phyloP scores from a whole-genome alignment of 2,113 vertebrate species.

The rabbit (Oryctolagus cuniculus) region DNA sequence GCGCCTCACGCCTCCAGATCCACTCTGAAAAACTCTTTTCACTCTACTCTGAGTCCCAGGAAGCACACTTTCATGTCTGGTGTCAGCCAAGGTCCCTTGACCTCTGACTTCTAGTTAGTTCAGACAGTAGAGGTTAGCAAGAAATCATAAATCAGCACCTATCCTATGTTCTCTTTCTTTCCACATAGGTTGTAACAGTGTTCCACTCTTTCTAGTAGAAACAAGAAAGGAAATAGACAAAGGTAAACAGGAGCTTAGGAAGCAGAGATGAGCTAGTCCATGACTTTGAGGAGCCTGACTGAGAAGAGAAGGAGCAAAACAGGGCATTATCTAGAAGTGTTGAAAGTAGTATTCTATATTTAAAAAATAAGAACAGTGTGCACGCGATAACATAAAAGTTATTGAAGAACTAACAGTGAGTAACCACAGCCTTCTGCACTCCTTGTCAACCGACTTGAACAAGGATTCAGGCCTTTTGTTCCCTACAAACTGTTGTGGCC shows the following conservation, averaged over 20 bases:
- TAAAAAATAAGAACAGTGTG: not conserved
- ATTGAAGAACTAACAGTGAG: not conserved
- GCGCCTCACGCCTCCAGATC: not conserved
- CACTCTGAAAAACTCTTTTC: not conserved
- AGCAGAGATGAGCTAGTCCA: not conserved
- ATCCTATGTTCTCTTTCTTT: not conserved
- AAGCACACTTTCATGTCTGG: not conserved
- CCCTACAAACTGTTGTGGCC: not conserved
- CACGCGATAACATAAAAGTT: not conserved
- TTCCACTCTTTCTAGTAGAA: not conserved
- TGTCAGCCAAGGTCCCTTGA: not conserved
- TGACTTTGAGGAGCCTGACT: not conserved
- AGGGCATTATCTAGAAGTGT: not conserved
- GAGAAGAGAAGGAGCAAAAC: not conserved
- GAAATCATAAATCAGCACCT: not conserved
- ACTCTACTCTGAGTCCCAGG: not conserved
- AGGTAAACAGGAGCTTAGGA: not conserved
- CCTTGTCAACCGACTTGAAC: not conserved
- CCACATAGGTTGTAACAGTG: not conserved
- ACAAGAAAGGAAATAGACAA: not conserved
- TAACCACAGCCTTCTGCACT: fast-evolving
- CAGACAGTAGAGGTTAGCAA: not conserved
- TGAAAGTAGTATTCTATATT: not conserved
- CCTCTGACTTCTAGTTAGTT: not conserved
- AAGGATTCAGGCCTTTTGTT: not conserved